Base-by-base conservation (phyloP, 2,113 vertebrate species). In the Hoplias malabaricus region DNA sequence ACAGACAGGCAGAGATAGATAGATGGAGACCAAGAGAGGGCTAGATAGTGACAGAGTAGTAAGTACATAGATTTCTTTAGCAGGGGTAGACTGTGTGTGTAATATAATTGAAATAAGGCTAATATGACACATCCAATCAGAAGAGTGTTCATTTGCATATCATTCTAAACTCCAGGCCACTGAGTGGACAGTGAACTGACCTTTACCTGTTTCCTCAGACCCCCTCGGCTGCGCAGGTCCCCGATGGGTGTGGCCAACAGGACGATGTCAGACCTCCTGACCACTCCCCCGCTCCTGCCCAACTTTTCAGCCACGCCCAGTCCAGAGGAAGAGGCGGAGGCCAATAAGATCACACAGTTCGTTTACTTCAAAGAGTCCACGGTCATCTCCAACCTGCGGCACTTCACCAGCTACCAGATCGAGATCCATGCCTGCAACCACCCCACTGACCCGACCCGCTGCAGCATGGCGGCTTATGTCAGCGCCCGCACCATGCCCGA, bases 341-440 rank as follows among this genome's bases (percentile, higher is more conserved):
- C 93, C 19, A 91, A 81, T 40, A 94, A 93, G 57, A 90, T 89
- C 0, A 92, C 92, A 1, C 89, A 96, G 82, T 93, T 89, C 0
- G 93, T 96, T 2, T 85, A 88, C 7, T 87, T 87, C n/a, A 96
- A 94, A 80, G 96, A 98, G 88, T 95, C 95, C 0, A 86, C 96
- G 0, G 93, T 98, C 73, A 97, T 99, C 89, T 97, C 96, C 0
- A 93, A 85, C 84, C 91, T 99, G 77, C 91, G 91, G 0, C 98
- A 99, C 86, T 99, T 99, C 86, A 98, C 97, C 0, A 96, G 95
- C 33, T 99, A 99, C 71, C 95, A 97, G 85, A 98, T 99, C 0
- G 96, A 99, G 90, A 90, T 99, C 74, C 96, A 98, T 21, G 98
- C 98, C 7, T 99, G 98, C 86, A 99, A 99, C 92, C 92, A 97